Conservation (phyloP, 2,797 vertebrate species). For the Melanotaenia trifasciata region DNA sequence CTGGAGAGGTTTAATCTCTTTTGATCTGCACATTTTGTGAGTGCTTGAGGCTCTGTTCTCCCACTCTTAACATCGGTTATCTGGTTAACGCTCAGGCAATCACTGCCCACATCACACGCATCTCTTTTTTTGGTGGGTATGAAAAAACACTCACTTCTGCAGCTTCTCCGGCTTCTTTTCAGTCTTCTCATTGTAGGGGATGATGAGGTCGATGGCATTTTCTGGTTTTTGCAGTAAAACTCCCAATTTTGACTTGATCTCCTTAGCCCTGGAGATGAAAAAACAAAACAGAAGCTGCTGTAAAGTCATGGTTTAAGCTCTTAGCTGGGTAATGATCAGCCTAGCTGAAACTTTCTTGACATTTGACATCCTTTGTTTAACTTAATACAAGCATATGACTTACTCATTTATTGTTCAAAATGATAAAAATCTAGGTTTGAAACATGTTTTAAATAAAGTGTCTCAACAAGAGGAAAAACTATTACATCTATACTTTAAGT, state of each 20-base stretch:
- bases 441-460: neutral
- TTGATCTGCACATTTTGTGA: constrained; percentile 22
- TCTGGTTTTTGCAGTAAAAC: constrained; percentile 96
- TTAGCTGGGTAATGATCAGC: neutral
- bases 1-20: constrained; percentile 19
- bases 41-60: constrained; percentile 19
- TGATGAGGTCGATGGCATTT: constrained; percentile 90
- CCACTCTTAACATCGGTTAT: constrained; percentile 12
- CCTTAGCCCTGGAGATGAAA: constrained; percentile 89
- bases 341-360: neutral
- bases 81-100: constrained; percentile 18
- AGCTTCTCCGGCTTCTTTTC: constrained; percentile 93
- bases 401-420: neutral
- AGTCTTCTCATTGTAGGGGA: constrained; percentile 90
- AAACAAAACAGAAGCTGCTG: constrained; percentile 15
- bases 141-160: constrained; percentile 88
- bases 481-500: neutral
- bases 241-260: constrained; percentile 95
- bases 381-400: neutral
- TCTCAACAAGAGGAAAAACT: neutral
- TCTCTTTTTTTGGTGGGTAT: neutral
- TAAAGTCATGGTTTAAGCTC: neutral
- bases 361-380: neutral
- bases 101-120: neutral
- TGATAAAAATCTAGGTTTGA: neutral